A percentile compares a stretch with the other conserved stretches of the same genome.
These are phyloP conservation scores for Drosophila ambigua DNA, from an alignment of 1,140 invertebrate species.

Conservation along the genomic window DNA sequence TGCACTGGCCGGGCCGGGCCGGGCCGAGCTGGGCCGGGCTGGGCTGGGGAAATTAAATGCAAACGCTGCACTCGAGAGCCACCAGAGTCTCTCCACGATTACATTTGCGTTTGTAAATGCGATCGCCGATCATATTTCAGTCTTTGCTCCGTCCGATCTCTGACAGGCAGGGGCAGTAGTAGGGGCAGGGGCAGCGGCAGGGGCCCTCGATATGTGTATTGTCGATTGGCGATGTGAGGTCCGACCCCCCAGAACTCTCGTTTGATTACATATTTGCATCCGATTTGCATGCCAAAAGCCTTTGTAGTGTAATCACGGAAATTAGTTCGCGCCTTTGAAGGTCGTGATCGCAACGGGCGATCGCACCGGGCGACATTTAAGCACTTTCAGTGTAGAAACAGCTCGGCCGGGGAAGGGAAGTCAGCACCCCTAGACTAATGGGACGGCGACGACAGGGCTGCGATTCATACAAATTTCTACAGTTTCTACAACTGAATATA, in stretches of 20 bases:
- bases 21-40: not conserved
- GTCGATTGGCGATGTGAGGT: conserved; percentile 43
- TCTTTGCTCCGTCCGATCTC: conserved; percentile 25
- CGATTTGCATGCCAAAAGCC: conserved; percentile 59
- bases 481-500: too few relatives aligned
- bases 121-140: conserved; percentile 79
- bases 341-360: conserved; percentile 23
- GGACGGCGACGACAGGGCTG: too few relatives aligned
- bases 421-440: not conserved
- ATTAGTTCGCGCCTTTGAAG: conserved; percentile 26
- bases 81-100: conserved; percentile 28
- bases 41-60: conserved; percentile 46
- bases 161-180: not conserved
- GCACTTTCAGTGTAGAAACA: conserved; percentile 15
- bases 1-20: not conserved
- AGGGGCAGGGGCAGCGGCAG: not conserved
- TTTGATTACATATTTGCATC: conserved; percentile 72
- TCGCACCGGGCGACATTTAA: conserved; percentile 3
- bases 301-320: conserved; percentile 51
- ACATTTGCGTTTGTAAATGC: conserved; percentile 71
- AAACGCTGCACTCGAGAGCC: conserved; percentile 52
- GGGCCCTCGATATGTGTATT: conserved; percentile 9
- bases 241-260: conserved; percentile 63
- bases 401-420: not conserved
- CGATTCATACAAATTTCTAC: too few relatives aligned